A percentile compares a stretch with the other conserved stretches of the same genome.
Evolutionary conservation across 1,140 invertebrate species (phyloP).

Genomic region (Atta colombica): DNA sequence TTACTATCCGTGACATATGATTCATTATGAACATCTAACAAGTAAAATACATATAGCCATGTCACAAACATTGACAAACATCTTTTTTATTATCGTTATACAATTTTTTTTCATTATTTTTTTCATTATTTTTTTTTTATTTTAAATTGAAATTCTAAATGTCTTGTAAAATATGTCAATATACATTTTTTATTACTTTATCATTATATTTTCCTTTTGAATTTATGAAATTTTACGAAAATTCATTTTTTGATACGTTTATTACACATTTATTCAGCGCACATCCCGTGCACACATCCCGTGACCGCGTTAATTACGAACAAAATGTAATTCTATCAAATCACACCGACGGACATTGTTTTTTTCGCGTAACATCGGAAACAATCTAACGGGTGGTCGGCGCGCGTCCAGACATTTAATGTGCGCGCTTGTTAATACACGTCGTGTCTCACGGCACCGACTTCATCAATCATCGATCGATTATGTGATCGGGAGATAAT

Average conservation of each 20-base stretch:
- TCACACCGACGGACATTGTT: conserved; percentile 32
- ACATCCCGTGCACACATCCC: not conserved
- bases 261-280: conserved; percentile 13
- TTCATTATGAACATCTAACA: not conserved
- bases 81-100: not conserved
- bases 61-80: not conserved
- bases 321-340: conserved; percentile 10
- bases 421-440: conserved; percentile 53
- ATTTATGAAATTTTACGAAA: not conserved
- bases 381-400: conserved; percentile 49
- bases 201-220: not conserved
- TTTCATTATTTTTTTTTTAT: not conserved
- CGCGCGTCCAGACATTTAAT: conserved; percentile 13
- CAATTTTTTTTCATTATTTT: not conserved
- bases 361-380: conserved; percentile 42
- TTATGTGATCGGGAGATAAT: conserved; percentile 77
- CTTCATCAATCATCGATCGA: conserved; percentile 82
- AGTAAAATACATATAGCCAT: not conserved
- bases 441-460: conserved; percentile 18
- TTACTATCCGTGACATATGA: not conserved
- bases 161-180: not conserved
- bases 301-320: conserved; percentile 24
- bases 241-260: not conserved
- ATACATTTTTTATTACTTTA: not conserved
- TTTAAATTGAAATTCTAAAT: not conserved